phyloP scores from a whole-genome alignment of 2,797 vertebrate genomes.

The Xenopus petersii region DNA sequence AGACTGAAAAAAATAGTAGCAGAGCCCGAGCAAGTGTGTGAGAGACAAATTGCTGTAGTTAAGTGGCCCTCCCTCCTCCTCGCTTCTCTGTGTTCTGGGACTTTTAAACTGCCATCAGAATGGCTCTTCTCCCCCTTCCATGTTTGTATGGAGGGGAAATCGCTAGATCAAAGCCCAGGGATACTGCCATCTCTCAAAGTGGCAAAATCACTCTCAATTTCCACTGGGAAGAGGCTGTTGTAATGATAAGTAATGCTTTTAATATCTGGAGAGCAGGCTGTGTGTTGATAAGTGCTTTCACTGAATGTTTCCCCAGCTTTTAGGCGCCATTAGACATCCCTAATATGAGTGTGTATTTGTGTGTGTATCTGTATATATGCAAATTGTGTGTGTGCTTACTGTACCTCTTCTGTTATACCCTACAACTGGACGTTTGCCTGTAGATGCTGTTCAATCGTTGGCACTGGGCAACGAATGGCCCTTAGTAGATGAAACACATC shows the following conservation, averaged over 20 bases:
- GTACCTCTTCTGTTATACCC: no score
- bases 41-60: constrained; percentile 23
- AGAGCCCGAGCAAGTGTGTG: constrained; percentile 22
- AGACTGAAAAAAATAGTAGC: constrained; percentile 11
- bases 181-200: constrained; percentile 43
- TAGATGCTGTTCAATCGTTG: no score
- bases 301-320: constrained; percentile 35
- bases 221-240: constrained; percentile 43
- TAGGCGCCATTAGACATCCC: constrained; percentile 29
- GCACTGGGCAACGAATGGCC: no score
- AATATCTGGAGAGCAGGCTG: constrained; percentile 34
- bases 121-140: constrained; percentile 1
- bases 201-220: constrained; percentile 48
- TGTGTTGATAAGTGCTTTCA: constrained; percentile 46
- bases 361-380: constrained; percentile 10
- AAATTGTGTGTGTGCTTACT: no score
- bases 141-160: constrained; percentile 10
- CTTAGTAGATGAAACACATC: no score
- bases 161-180: constrained; percentile 43
- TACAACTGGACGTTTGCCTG: no score
- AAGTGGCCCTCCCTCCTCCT: constrained; percentile 6
- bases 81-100: constrained; percentile 28
- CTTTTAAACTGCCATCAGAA: constrained; percentile 26
- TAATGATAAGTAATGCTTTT: constrained; percentile 50
- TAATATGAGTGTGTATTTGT: constrained; percentile 1